These are phyloP conservation scores for Flexamia atlantica DNA, from an alignment of 2,888 invertebrate species.

Conservation along the genomic window DNA sequence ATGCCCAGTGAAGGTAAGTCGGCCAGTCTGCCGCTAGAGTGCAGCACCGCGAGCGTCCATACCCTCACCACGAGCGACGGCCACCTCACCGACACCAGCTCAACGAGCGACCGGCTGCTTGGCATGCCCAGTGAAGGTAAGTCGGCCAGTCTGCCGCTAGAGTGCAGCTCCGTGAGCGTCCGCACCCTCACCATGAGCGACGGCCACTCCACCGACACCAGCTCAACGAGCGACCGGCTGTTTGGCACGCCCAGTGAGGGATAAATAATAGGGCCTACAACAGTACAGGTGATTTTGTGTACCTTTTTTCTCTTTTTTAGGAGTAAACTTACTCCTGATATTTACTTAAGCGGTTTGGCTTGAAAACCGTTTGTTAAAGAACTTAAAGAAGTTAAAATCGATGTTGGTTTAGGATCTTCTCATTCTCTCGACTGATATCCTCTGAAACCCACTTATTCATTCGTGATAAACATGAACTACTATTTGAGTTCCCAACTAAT, in stretches of 20 bases:
- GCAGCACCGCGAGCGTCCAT: conserved; percentile 62
- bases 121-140: conserved; percentile 73
- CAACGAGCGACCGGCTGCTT: conserved; percentile 75
- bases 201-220: conserved; percentile 77
- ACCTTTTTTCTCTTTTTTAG: too few species aligned
- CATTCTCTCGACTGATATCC: too few species aligned
- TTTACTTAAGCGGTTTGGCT: too few species aligned
- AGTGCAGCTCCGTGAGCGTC: conserved; percentile 67
- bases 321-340: too few species aligned
- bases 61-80: conserved; percentile 73
- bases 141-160: conserved; percentile 73
- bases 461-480: too few species aligned
- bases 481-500: too few species aligned
- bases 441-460: too few species aligned
- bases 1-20: conserved; percentile 73
- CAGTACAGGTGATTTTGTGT: too few species aligned
- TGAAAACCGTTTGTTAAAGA: too few species aligned
- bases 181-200: conserved; percentile 71
- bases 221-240: conserved; percentile 76
- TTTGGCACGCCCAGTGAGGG: conserved; percentile 73
- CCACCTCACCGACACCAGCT: conserved; percentile 77
- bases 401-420: too few species aligned
- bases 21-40: conserved; percentile 73
- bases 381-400: too few species aligned
- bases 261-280: too few species aligned